A percentile compares a stretch with the other conserved stretches of the same genome.
Conservation (phyloP, 2,113 vertebrate genomes). For the Tragelaphus imberbis region DNA sequence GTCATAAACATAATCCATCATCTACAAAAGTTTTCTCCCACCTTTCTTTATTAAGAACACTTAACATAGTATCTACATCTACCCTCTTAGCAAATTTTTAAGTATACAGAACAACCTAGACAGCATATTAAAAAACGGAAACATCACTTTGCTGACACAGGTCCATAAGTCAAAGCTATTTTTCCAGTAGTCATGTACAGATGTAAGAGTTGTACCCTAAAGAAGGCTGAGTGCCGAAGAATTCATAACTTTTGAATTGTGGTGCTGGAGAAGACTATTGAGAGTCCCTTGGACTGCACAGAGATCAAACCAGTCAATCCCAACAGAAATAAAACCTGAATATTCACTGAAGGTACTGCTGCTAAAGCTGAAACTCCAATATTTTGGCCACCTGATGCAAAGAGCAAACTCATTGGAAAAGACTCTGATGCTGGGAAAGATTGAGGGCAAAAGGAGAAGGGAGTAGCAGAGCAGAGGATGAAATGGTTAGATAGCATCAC, state of each 20-base stretch:
- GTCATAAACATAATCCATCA: not conserved
- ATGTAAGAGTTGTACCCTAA: not conserved
- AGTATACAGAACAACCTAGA: not conserved
- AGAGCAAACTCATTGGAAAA: not conserved
- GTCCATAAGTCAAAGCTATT: not conserved
- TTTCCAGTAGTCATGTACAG: not conserved
- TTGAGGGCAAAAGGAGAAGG: not conserved
- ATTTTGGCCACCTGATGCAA: not conserved
- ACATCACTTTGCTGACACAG: not conserved
- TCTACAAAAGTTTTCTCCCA: not conserved
- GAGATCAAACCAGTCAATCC: not conserved
- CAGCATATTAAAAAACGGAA: not conserved
- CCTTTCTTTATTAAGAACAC: not conserved
- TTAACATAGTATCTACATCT: not conserved
- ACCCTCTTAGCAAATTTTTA: not conserved
- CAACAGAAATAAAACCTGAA: not conserved
- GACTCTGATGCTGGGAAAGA: not conserved
- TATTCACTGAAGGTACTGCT: not conserved
- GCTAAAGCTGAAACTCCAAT: not conserved
- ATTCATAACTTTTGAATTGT: not conserved
- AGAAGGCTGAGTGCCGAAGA: not conserved
- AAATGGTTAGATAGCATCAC: not conserved
- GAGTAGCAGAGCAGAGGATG: not conserved
- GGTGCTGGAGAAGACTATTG: not conserved
- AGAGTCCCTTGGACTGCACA: not conserved